Percentiles rank a stretch among this genome's conserved stretches.
These are phyloP conservation scores for Gymnothorax javanicus DNA, from an alignment of 2,797 vertebrate species.

Conservation along the genomic window DNA sequence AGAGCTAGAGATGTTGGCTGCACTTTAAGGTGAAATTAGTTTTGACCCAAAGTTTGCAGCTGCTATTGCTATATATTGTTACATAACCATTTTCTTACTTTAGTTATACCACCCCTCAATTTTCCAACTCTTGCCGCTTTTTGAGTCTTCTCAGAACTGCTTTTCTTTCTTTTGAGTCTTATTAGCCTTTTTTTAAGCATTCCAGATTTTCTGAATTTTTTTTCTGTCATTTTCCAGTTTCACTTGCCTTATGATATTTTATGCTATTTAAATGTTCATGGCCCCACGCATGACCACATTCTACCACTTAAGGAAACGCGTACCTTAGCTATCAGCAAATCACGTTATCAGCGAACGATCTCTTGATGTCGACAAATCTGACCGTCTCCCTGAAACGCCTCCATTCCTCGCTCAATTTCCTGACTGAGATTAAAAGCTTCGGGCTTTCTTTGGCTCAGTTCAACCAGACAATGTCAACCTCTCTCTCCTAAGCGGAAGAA, in stretches of 20 bases:
- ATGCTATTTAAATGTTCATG: neutral
- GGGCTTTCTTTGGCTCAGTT: constrained; percentile 10
- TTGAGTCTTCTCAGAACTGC: neutral
- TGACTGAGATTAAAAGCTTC: neutral
- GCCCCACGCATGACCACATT: neutral
- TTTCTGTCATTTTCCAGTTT: neutral
- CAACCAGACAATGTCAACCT: neutral
- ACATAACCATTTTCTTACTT: neutral
- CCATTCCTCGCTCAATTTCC: neutral
- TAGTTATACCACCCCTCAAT: neutral
- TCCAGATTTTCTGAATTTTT: neutral
- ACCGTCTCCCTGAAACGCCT: neutral
- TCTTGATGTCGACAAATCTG: neutral
- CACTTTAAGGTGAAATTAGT: neutral
- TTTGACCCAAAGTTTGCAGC: neutral
- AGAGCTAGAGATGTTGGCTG: neutral
- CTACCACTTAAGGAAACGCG: neutral
- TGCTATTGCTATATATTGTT: neutral
- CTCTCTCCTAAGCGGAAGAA: neutral
- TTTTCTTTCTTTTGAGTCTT: neutral
- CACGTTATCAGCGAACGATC: neutral
- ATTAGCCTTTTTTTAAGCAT: neutral
- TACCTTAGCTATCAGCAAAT: neutral
- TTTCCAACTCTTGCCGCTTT: neutral
- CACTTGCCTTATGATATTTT: neutral